phyloP scores from a whole-genome alignment of 1,140 invertebrate species.

The Dryas iulia region DNA sequence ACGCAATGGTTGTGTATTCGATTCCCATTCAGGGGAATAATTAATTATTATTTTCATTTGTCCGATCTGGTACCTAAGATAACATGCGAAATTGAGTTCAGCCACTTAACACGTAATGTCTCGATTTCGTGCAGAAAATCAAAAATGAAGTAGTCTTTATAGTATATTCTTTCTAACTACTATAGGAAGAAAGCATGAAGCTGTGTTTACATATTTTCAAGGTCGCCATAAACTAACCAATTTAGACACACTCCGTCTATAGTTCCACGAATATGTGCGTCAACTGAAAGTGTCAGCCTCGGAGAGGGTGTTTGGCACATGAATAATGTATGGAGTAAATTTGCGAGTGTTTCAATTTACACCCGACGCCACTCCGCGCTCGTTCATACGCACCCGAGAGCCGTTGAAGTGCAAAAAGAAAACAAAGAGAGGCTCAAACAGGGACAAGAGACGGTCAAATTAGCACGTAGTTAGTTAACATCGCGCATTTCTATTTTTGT shows the following conservation, averaged over 20 bases:
- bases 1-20: too few species aligned
- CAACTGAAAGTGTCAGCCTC: constrained; percentile 65
- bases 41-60: too few species aligned
- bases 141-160: too few species aligned
- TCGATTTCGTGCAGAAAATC: too few species aligned
- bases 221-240: constrained; percentile 24
- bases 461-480: constrained; percentile 40
- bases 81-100: too few species aligned
- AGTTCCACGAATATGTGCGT: constrained; percentile 55
- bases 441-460: constrained; percentile 41
- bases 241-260: constrained; percentile 38
- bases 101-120: too few species aligned
- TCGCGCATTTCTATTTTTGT: constrained; percentile 11
- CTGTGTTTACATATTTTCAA: constrained; percentile 15
- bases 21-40: too few species aligned
- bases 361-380: constrained; percentile 63
- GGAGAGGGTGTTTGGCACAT: constrained; percentile 70
- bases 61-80: too few species aligned
- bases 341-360: constrained; percentile 80
- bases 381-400: constrained; percentile 65
- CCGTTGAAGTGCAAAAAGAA: constrained; percentile 73
- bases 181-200: too few species aligned
- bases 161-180: too few species aligned
- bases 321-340: constrained; percentile 78
- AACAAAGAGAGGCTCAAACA: constrained; percentile 55